These are phyloP conservation scores for Nothoprocta perdicaria DNA, from an alignment of 2,113 vertebrate genomes.

Conservation along the genomic window DNA sequence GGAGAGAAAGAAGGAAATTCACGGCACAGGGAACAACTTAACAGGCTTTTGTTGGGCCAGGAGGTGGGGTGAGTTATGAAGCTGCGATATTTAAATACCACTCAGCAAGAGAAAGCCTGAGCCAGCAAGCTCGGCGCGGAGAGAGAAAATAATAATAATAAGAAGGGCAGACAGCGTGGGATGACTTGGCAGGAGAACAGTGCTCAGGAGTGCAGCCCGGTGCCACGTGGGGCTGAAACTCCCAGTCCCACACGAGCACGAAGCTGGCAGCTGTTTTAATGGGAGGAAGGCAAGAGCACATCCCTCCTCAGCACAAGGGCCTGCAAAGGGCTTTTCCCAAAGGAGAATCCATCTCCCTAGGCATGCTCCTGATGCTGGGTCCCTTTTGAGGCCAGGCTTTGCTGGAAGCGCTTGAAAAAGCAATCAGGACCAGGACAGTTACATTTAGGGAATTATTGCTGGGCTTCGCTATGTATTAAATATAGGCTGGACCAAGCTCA, in stretches of 20 bases:
- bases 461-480: background rate
- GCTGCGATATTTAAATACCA: background rate
- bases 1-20: background rate
- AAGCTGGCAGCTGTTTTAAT: accelerated
- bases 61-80: background rate
- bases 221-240: background rate
- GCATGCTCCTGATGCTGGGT: background rate
- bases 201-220: background rate
- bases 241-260: accelerated
- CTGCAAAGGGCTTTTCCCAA: background rate
- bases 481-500: background rate
- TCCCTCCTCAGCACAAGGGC: background rate
- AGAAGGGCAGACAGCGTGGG: background rate
- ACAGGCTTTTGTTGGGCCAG: background rate
- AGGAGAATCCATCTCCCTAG: background rate
- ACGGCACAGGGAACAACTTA: background rate
- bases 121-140: background rate
- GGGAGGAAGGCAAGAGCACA: background rate
- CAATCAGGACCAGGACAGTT: background rate
- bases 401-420: background rate
- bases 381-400: background rate
- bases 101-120: background rate
- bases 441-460: background rate
- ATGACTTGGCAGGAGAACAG: background rate
- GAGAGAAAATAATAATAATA: background rate